Percentiles rank a stretch among this genome's conserved stretches.
These are phyloP conservation scores for Celastrina argiolus DNA, from an alignment of 2,888 invertebrate species.

Conservation along the genomic window DNA sequence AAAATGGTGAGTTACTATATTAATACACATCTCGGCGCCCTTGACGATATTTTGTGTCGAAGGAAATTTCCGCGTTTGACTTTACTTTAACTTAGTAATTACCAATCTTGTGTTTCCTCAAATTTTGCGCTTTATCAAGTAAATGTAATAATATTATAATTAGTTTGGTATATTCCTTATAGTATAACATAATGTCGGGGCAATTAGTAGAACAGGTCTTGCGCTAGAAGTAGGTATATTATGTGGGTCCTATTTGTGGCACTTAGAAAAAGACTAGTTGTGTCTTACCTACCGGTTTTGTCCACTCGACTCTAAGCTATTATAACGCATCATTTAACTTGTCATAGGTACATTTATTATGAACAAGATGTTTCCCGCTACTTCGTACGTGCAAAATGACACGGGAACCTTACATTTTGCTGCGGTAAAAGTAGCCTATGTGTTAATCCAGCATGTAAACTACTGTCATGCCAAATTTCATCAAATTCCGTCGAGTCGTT, in stretches of 20 bases:
- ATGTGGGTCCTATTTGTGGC: neutral
- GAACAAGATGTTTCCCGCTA: too few species aligned
- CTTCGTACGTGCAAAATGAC: too few species aligned
- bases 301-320: neutral
- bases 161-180: neutral
- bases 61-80: neutral
- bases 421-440: too few species aligned
- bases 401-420: too few species aligned
- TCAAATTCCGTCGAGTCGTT: too few species aligned
- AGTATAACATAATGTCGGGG: neutral
- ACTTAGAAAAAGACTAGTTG: neutral
- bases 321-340: neutral
- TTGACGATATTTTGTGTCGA: neutral
- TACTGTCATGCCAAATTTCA: too few species aligned
- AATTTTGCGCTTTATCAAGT: neutral
- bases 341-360: too few species aligned
- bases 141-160: neutral
- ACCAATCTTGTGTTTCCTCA: neutral
- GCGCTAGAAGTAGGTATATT: neutral
- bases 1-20: constrained; percentile 16
- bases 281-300: neutral
- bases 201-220: neutral
- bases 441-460: too few species aligned
- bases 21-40: neutral
- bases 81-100: neutral